Percentiles rank a stretch among this genome's conserved stretches.
These are phyloP conservation scores for Girardinus metallicus DNA, from an alignment of 2,797 vertebrate genomes.

Conservation along the genomic window DNA sequence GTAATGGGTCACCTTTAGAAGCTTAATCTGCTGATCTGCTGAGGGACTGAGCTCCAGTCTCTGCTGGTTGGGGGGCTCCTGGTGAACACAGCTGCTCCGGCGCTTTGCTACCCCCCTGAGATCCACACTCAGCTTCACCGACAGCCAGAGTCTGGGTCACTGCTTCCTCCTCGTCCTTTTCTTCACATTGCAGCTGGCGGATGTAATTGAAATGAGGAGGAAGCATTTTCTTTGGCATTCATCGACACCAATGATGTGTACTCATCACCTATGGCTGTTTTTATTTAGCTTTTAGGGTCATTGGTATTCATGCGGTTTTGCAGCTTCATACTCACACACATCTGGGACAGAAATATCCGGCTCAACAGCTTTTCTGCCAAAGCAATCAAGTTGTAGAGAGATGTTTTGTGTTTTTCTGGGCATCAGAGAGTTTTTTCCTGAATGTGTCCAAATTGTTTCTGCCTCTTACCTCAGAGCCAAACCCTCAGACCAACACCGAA, in stretches of 20 bases:
- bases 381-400: constrained; percentile 24
- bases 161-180: constrained; percentile 44
- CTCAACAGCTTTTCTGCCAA: constrained; percentile 33
- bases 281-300: neutral
- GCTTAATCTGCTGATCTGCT: neutral
- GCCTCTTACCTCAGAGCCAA: constrained; percentile 12
- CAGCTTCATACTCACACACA: neutral
- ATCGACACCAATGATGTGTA: neutral
- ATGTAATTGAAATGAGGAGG: constrained; percentile 58
- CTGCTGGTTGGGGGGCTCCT: constrained; percentile 43
- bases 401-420: neutral
- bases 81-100: constrained; percentile 49
- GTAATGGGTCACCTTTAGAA: neutral
- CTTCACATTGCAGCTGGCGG: constrained; percentile 57
- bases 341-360: constrained; percentile 13
- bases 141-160: constrained; percentile 54
- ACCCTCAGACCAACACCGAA: neutral
- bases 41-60: constrained; percentile 13
- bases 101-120: constrained; percentile 27
- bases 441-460: constrained; percentile 2
- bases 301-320: neutral
- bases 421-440: neutral
- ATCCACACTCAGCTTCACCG: constrained; percentile 42
- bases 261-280: neutral
- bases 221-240: constrained; percentile 27